Evolutionary conservation across 2,797 vertebrate species (phyloP).

Genomic region (Melanotaenia boesemani): DNA sequence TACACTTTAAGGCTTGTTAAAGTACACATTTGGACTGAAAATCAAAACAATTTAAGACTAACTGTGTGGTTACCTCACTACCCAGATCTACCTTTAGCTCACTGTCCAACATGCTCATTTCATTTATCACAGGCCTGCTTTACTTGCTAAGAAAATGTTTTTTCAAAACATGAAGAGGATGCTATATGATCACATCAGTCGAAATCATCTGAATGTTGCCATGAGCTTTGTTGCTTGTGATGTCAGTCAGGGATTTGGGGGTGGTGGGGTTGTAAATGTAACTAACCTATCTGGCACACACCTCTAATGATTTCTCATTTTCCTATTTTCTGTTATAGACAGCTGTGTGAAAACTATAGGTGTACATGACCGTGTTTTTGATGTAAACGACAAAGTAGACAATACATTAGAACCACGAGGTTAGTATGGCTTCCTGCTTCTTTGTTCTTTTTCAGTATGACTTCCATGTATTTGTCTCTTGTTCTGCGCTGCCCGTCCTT

Average conservation of each 20-base stretch:
- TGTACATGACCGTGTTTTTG: conserved; percentile 99
- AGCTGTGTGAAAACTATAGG: conserved; percentile 99
- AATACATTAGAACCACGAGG: conserved; percentile 99
- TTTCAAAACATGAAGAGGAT: conserved; percentile 43
- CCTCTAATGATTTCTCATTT: conserved; percentile 79
- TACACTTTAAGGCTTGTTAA: conserved; percentile 66
- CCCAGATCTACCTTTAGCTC: conserved; percentile 49
- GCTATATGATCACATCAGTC: conserved; percentile 43
- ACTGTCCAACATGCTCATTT: conserved; percentile 54
- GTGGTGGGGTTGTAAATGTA: conserved; percentile 80
- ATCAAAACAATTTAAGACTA: conserved; percentile 69
- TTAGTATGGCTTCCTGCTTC: conserved; percentile 97
- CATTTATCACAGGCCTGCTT: conserved; percentile 57
- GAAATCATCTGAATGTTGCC: conserved; percentile 79
- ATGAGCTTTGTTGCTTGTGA: conserved; percentile 82
- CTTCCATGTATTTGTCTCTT: conserved; percentile 77
- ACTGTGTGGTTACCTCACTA: conserved; percentile 58
- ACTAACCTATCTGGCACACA: conserved; percentile 87
- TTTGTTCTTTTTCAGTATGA: conserved; percentile 85
- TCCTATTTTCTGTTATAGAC: conserved; percentile 92
- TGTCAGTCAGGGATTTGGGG: conserved; percentile 69
- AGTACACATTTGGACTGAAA: conserved; percentile 76
- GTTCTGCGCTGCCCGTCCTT: conserved; percentile 33
- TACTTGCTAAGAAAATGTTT: conserved; percentile 40
- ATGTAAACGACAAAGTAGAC: conserved; percentile 99